phyloP scores from a whole-genome alignment of 2,888 invertebrate species.

The Epirrhoe tristata region DNA sequence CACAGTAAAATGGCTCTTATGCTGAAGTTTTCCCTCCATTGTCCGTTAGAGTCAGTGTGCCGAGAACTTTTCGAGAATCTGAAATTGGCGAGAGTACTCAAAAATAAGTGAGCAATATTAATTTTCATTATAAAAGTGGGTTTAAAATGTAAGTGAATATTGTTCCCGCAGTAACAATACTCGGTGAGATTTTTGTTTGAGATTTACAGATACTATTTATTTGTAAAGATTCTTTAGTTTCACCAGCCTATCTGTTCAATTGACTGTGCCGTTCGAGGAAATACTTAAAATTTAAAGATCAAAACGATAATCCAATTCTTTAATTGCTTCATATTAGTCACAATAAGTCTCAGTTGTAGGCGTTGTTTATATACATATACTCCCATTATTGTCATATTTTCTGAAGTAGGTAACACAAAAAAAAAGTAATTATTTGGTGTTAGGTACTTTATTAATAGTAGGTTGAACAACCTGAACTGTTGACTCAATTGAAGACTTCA shows the following conservation, averaged over 20 bases:
- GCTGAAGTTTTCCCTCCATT: constrained; percentile 30
- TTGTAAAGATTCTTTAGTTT: neutral
- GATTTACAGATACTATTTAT: too few species aligned
- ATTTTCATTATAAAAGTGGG: neutral
- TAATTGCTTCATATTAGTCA: too few species aligned
- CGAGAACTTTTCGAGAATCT: constrained; percentile 16
- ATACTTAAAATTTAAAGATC: neutral
- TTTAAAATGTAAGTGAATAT: constrained; percentile 1
- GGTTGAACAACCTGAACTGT: too few species aligned
- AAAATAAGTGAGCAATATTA: neutral
- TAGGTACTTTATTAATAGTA: too few species aligned
- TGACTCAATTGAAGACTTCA: too few species aligned
- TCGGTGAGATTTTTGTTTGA: neutral
- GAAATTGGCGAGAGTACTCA: constrained; percentile 13
- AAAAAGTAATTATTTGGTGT: too few species aligned
- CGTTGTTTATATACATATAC: too few species aligned
- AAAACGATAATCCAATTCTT: too few species aligned
- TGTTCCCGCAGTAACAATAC: neutral
- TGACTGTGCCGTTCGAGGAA: neutral
- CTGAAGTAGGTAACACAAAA: too few species aligned
- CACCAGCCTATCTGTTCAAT: neutral
- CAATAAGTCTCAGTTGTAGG: too few species aligned
- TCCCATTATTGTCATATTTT: too few species aligned
- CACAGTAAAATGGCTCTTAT: constrained; percentile 43
- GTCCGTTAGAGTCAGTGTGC: constrained; percentile 21